Conservation (phyloP, 1,140 invertebrate species). For the Halictus rubicundus region DNA sequence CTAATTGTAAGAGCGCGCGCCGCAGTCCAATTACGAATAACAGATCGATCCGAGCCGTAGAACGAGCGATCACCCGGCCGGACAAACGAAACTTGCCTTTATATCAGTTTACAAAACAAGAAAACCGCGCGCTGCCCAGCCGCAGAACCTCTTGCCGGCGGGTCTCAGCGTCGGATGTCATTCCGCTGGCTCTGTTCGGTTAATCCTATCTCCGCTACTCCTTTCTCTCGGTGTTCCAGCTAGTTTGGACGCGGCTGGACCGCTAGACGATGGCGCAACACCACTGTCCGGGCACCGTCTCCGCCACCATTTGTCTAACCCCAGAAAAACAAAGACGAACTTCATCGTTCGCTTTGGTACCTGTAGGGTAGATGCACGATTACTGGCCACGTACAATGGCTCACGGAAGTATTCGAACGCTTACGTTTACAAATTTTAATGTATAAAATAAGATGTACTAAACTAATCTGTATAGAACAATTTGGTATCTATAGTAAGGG, state of each 20-base stretch:
- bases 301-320: slow-evolving; percentile 7
- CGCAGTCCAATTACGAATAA: background rate
- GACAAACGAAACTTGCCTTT: background rate
- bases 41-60: background rate
- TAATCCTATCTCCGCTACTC: slow-evolving; percentile 34
- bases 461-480: too few species aligned
- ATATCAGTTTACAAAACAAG: background rate
- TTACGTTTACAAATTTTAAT: too few species aligned
- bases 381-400: too few species aligned
- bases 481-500: too few species aligned
- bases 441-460: too few species aligned
- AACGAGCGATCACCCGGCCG: background rate
- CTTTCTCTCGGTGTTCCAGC: slow-evolving; percentile 42
- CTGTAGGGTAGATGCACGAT: too few species aligned
- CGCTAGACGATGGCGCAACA: slow-evolving; percentile 56
- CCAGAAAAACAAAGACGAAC: background rate
- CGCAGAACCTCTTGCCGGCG: background rate
- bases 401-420: too few species aligned
- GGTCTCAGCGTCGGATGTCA: slow-evolving; percentile 25
- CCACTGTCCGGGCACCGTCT: background rate
- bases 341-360: too few species aligned
- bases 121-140: background rate
- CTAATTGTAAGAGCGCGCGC: background rate
- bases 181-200: background rate
- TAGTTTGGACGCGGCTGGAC: slow-evolving; percentile 47